These are phyloP conservation scores for Brachylomia viminalis DNA, from an alignment of 2,888 invertebrate genomes.

Conservation along the genomic window DNA sequence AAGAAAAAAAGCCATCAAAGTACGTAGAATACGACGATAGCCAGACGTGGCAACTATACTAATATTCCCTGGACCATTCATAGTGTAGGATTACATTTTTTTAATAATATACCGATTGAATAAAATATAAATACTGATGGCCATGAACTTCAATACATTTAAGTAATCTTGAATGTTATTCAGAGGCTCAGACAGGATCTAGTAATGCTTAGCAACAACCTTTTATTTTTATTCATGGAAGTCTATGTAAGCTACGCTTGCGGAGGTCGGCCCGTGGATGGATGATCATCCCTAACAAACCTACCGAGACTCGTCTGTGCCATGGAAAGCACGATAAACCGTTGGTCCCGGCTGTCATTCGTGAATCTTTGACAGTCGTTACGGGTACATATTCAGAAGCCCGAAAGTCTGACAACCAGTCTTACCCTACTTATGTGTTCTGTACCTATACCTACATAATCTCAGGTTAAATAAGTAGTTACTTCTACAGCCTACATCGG, in stretches of 20 bases:
- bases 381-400: background rate
- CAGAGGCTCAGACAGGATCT: conserved; percentile 1
- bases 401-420: background rate
- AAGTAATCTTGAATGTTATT: conserved; percentile 10
- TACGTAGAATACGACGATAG: background rate
- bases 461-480: background rate
- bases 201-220: conserved; percentile 8
- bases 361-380: background rate
- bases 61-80: background rate
- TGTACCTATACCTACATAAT: background rate
- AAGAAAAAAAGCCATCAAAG: background rate
- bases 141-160: conserved; percentile 10
- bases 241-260: no score
- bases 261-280: no score
- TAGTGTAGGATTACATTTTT: no score
- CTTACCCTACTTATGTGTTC: no score
- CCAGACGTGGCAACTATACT: background rate
- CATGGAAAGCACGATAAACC: background rate
- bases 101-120: no score
- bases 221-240: background rate
- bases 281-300: background rate
- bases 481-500: background rate
- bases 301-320: background rate
- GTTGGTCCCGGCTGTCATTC: background rate
- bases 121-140: no score